Conservation (phyloP, 1,140 invertebrate genomes). For the Ridgeia piscesae region DNA sequence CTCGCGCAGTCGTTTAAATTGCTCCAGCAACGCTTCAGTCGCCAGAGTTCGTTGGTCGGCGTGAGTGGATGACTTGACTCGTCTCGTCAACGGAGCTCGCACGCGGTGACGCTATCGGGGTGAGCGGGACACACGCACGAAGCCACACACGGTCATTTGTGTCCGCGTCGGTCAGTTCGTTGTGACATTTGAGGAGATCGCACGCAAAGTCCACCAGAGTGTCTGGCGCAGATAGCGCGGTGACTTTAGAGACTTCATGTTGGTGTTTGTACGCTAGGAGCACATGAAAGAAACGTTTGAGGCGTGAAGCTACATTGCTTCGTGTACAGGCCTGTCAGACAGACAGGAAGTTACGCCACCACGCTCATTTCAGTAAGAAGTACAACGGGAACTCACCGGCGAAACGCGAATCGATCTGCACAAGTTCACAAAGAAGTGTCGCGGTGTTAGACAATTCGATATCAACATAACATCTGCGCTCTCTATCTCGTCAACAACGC, state of each 20-base stretch:
- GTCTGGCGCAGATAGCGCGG: neutral
- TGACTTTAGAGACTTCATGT: neutral
- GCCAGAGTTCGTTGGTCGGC: neutral
- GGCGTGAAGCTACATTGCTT: neutral
- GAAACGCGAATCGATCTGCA: neutral
- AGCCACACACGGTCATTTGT: neutral
- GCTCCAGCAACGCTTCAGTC: neutral
- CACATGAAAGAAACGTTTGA: neutral
- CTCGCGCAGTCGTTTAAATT: conserved; percentile 4
- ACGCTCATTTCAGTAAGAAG: neutral
- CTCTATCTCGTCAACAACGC: no score
- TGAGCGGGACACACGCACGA: neutral
- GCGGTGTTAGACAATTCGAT: neutral
- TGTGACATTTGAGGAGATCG: neutral
- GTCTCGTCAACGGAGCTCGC: neutral
- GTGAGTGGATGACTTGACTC: neutral
- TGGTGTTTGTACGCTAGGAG: no score
- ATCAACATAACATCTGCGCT: no score
- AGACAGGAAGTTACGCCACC: neutral
- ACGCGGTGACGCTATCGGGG: neutral
- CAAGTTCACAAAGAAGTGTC: neutral
- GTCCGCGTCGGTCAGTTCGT: neutral
- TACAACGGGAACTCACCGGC: no score
- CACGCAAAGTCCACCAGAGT: neutral
- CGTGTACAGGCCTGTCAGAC: neutral